Conservation (phyloP, 2,113 vertebrate genomes). For the Illadopsis cleaveri region DNA sequence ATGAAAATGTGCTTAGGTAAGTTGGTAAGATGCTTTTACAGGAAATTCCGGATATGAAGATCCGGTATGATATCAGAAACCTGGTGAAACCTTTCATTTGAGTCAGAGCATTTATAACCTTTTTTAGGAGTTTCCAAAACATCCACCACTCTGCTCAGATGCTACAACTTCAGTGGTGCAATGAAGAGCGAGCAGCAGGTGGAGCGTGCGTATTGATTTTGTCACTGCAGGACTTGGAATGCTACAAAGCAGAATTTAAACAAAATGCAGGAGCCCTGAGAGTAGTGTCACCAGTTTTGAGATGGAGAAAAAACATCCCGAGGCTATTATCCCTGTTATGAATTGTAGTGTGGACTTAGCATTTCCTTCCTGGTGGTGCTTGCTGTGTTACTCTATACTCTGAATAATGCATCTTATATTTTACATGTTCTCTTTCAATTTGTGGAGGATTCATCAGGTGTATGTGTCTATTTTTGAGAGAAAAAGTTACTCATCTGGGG, state of each 20-base stretch:
- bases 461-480: not conserved
- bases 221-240: not conserved
- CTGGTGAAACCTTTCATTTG: not conserved
- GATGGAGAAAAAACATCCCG: not conserved
- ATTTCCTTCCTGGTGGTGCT: not conserved
- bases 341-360: not conserved
- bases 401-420: not conserved
- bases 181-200: not conserved
- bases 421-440: not conserved
- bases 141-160: not conserved
- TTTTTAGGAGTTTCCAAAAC: not conserved
- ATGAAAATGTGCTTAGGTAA: not conserved
- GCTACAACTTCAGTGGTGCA: not conserved
- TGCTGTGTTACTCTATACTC: not conserved
- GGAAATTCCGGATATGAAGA: not conserved
- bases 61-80: not conserved
- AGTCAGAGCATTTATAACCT: not conserved
- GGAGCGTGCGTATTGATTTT: slow-evolving; percentile 6
- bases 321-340: not conserved
- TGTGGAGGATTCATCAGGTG: not conserved
- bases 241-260: not conserved
- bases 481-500: not conserved
- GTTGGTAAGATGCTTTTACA: not conserved
- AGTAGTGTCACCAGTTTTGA: not conserved
- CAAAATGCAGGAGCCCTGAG: not conserved